Percentiles rank a stretch among this genome's conserved stretches.
Evolutionary conservation across 1,140 invertebrate genomes (phyloP).

Genomic region (Calycopis cecrops): DNA sequence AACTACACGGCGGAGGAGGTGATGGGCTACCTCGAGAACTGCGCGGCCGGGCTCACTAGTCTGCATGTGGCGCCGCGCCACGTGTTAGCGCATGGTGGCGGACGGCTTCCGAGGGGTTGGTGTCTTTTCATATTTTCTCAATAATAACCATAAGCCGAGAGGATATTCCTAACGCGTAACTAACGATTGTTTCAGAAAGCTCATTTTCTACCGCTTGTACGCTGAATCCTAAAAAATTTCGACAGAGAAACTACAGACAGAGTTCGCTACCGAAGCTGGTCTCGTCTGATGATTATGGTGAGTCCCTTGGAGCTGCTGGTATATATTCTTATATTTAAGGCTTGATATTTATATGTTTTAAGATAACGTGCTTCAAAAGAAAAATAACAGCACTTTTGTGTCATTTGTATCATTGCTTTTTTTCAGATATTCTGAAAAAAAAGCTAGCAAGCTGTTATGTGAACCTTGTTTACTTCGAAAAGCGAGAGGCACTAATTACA

Average conservation of each 20-base stretch:
- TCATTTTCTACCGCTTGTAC: constrained; percentile 77
- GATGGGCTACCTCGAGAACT: constrained; percentile 83
- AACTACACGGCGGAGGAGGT: constrained; percentile 81
- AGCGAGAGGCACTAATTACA: too few species aligned
- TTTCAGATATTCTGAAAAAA: too few species aligned
- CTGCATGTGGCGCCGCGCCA: constrained; percentile 85
- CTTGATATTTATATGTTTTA: too few species aligned
- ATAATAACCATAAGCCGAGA: too few species aligned
- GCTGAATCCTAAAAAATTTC: constrained; percentile 74
- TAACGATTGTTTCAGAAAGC: constrained; percentile 58
- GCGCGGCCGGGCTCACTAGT: constrained; percentile 78
- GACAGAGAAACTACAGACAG: constrained; percentile 70
- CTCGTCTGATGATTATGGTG: constrained; percentile 58
- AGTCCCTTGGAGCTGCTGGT: constrained; percentile 13
- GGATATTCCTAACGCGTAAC: too few species aligned
- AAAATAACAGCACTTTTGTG: too few species aligned
- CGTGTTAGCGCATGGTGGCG: constrained; percentile 53
- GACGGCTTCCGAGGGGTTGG: constrained; percentile 55
- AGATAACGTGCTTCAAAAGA: too few species aligned
- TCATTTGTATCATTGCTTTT: too few species aligned
- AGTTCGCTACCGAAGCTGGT: constrained; percentile 75
- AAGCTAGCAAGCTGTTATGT: too few species aligned
- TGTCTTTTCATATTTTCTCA: too few species aligned
- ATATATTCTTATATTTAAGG: too few species aligned
- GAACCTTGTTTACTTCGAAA: too few species aligned